phyloP scores from a whole-genome alignment of 1,140 invertebrate genomes.

The Goniozus legneri region DNA sequence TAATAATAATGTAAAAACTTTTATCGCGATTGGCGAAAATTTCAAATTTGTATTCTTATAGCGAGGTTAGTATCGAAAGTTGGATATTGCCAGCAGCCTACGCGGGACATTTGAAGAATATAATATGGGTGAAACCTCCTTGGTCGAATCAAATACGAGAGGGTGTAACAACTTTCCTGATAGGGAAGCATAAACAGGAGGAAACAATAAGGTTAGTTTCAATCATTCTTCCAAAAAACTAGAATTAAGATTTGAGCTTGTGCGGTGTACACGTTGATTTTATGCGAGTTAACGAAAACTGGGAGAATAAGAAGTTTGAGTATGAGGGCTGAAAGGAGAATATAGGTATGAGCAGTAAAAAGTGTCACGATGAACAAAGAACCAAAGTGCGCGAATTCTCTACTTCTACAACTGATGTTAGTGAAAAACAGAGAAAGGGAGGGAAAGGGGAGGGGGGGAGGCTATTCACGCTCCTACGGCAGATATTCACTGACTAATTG shows the following conservation, averaged over 20 bases:
- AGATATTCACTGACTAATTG: constrained; percentile 46
- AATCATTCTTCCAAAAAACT: no score
- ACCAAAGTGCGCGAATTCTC: constrained; percentile 34
- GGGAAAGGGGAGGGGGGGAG: constrained; percentile 24
- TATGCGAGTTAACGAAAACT: no score
- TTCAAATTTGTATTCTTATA: constrained; percentile 21
- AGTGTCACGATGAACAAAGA: constrained; percentile 29
- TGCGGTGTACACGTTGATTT: no score
- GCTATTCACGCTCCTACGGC: constrained; percentile 24
- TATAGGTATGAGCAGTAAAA: constrained; percentile 24
- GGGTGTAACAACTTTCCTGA: constrained; percentile 64
- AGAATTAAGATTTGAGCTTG: no score
- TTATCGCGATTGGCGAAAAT: background rate
- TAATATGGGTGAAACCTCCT: constrained; percentile 85
- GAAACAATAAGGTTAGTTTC: constrained; percentile 60
- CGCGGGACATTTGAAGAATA: constrained; percentile 74
- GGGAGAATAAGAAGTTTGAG: no score
- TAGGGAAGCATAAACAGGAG: constrained; percentile 67
- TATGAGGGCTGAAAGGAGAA: no score
- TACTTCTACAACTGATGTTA: no score
- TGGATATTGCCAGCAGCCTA: constrained; percentile 87
- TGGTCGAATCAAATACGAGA: constrained; percentile 81
- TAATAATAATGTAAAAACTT: background rate
- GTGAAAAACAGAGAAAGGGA: constrained; percentile 8
- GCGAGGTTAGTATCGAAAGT: constrained; percentile 80